Evolutionary conservation across 2,113 vertebrate genomes (phyloP).

Genomic region (Cyprinus carpio): DNA sequence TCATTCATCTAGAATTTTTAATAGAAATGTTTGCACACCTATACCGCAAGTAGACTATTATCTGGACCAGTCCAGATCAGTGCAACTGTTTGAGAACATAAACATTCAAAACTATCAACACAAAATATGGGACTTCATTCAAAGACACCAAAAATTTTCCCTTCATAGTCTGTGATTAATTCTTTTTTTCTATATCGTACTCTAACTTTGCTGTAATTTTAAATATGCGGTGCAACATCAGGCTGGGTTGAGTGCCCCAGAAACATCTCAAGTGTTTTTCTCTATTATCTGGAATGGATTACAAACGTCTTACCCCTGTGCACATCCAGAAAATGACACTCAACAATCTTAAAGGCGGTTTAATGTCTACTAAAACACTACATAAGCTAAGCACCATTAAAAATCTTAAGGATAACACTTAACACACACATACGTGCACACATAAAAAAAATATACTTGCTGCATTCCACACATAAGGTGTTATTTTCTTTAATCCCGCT

Average conservation of each 20-base stretch:
- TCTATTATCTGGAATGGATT: slow-evolving; percentile 19
- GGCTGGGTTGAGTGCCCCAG: neutral
- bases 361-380: slow-evolving; percentile 23
- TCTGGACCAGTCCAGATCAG: slow-evolving; percentile 23
- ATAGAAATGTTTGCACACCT: slow-evolving; percentile 13
- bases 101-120: neutral
- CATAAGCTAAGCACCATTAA: slow-evolving; percentile 20
- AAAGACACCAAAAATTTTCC: neutral
- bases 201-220: neutral
- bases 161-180: neutral
- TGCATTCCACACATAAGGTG: neutral
- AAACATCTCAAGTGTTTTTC: slow-evolving; percentile 16
- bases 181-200: neutral
- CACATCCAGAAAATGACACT: neutral
- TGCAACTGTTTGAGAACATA: slow-evolving; percentile 25
- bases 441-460: neutral
- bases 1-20: neutral
- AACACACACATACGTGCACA: slow-evolving; percentile 17
- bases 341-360: neutral
- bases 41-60: neutral
- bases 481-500: neutral
- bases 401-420: slow-evolving; percentile 18
- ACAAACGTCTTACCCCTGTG: neutral
- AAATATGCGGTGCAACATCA: neutral
- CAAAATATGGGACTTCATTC: neutral